Conservation (phyloP, 2,888 invertebrate genomes). For the Dexiosoma caninum region DNA sequence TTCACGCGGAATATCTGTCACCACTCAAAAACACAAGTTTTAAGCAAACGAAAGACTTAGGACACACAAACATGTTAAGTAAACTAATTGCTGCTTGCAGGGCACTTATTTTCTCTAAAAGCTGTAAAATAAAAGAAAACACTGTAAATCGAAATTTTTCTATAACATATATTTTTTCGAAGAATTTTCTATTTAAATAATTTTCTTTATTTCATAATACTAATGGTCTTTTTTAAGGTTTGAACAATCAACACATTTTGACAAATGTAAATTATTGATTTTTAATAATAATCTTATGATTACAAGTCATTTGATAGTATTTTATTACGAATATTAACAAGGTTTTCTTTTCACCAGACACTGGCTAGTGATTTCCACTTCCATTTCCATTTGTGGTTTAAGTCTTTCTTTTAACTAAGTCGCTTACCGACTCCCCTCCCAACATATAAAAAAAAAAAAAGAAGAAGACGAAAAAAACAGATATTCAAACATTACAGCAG, state of each 20-base stretch:
- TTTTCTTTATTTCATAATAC: background rate
- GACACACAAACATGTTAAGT: too few relatives aligned
- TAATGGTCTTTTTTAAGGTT: background rate
- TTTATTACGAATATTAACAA: conserved; percentile 55
- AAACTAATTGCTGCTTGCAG: too few relatives aligned
- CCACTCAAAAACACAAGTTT: background rate
- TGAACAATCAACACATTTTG: conserved; percentile 37
- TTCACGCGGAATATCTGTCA: background rate
- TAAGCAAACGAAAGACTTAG: too few relatives aligned
- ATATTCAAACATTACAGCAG: conserved; percentile 4
- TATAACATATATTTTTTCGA: background rate
- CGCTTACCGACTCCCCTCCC: background rate
- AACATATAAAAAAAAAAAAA: too few relatives aligned
- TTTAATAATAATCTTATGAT: conserved; percentile 52
- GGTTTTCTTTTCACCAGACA: conserved; percentile 18
- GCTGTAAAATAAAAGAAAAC: too few relatives aligned
- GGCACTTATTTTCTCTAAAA: too few relatives aligned
- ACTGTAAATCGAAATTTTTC: too few relatives aligned
- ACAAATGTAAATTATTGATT: conserved; percentile 55
- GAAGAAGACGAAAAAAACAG: too few relatives aligned
- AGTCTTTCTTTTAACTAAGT: background rate
- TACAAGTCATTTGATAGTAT: conserved; percentile 50
- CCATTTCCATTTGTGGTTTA: background rate
- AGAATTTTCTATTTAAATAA: background rate
- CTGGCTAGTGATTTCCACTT: conserved; percentile 11